Evolutionary conservation across 2,888 invertebrate genomes (phyloP).

Genomic region (Pemphredon lugubris): DNA sequence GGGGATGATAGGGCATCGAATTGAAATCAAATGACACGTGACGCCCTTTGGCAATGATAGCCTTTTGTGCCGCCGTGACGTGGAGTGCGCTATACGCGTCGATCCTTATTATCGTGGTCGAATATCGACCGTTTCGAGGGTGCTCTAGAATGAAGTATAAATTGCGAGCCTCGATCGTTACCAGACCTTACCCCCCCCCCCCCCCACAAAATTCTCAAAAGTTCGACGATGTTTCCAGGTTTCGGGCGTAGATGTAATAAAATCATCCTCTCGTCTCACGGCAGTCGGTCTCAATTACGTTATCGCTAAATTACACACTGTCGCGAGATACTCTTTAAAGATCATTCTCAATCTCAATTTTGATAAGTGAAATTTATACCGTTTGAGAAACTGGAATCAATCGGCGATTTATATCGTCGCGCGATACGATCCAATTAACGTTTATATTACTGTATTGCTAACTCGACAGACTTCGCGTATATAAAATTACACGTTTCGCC

Average conservation of each 20-base stretch:
- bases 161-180: constrained; percentile 12
- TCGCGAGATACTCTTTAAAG: no score
- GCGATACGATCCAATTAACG: constrained; percentile 8
- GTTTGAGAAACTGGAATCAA: no score
- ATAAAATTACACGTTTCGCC: constrained; percentile 32
- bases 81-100: constrained; percentile 7
- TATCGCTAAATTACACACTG: no score
- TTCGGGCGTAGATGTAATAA: constrained; percentile 1
- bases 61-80: constrained; percentile 38
- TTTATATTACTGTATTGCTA: constrained; percentile 10
- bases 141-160: background rate
- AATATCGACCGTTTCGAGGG: constrained; percentile 11
- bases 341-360: no score
- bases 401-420: background rate
- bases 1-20: constrained; percentile 55
- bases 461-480: constrained; percentile 8
- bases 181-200: no score
- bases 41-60: constrained; percentile 56
- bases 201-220: background rate
- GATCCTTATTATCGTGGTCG: constrained; percentile 39
- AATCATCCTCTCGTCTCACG: no score
- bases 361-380: no score
- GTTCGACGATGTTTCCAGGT: background rate
- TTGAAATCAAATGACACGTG: constrained; percentile 72
- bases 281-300: no score